phyloP scores from a whole-genome alignment of 2,113 vertebrate genomes.

The Chascanopsetta lugubris region DNA sequence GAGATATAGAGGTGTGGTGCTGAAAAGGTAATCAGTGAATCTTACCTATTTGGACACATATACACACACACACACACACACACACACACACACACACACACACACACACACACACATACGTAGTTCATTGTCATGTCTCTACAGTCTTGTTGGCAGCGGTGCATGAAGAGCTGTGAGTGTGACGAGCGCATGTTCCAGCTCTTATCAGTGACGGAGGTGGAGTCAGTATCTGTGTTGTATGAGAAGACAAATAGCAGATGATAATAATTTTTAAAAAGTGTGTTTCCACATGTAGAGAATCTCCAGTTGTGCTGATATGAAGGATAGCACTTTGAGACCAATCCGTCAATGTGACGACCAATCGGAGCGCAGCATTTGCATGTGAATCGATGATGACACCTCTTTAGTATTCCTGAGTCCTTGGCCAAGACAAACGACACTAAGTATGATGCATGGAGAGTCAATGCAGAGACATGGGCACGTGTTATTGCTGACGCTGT shows the following conservation, averaged over 20 bases:
- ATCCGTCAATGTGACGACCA: conserved; percentile 37
- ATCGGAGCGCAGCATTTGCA: conserved; percentile 47
- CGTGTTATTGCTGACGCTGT: conserved; percentile 33
- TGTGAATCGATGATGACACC: conserved; percentile 45
- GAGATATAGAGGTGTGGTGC: conserved; percentile 20
- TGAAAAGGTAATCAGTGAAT: conserved; percentile 54
- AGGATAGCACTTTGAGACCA: conserved; percentile 11
- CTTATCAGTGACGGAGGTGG: not conserved
- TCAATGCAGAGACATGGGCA: conserved; percentile 39
- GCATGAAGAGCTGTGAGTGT: conserved; percentile 8
- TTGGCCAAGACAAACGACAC: conserved; percentile 45
- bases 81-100: not conserved
- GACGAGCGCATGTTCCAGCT: not conserved
- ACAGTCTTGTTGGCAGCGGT: conserved; percentile 4
- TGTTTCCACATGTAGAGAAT: not conserved
- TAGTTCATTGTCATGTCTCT: conserved; percentile 3
- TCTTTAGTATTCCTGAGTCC: conserved; percentile 51
- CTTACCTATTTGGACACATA: conserved; percentile 44
- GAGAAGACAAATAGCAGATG: not conserved
- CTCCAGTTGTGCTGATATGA: conserved; percentile 19
- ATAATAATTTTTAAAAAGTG: not conserved
- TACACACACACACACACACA: conserved; percentile 14
- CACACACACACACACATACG: too few species aligned
- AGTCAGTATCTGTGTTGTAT: not conserved
- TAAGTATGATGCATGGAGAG: conserved; percentile 54